phyloP scores from a whole-genome alignment of 2,888 invertebrate species.

The Drosophila borborema region DNA sequence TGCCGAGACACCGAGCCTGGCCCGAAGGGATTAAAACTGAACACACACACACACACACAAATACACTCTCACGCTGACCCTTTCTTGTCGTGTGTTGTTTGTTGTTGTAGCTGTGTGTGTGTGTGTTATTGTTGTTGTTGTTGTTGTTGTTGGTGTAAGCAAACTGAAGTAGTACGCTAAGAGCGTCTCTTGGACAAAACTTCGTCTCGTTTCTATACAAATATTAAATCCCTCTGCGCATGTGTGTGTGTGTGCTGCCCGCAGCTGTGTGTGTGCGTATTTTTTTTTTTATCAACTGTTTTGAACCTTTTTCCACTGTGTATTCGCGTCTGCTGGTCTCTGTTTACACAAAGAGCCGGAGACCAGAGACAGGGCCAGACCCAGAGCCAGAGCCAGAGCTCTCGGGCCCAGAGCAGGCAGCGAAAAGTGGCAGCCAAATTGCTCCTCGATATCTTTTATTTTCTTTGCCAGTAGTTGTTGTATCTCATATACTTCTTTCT shows the following conservation, averaged over 20 bases:
- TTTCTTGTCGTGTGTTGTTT: constrained; percentile 44
- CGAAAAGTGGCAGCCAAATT: constrained; percentile 80
- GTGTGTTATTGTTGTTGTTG: constrained; percentile 31
- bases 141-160: constrained; percentile 69
- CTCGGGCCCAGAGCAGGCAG: constrained; percentile 51
- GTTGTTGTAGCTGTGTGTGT: constrained; percentile 40
- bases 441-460: constrained; percentile 81
- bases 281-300: constrained; percentile 67
- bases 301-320: constrained; percentile 72
- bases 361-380: constrained; percentile 31
- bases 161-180: constrained; percentile 70
- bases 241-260: constrained; percentile 47
- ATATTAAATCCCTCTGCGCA: constrained; percentile 70
- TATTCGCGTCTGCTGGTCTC: constrained; percentile 67
- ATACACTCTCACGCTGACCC: constrained; percentile 36
- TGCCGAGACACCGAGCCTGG: constrained; percentile 29
- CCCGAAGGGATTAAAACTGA: constrained; percentile 72
- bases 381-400: constrained; percentile 17
- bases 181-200: constrained; percentile 54
- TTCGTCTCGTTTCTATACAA: constrained; percentile 71
- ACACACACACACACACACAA: constrained; percentile 15
- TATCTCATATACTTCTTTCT: constrained; percentile 20
- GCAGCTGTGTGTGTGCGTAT: constrained; percentile 35
- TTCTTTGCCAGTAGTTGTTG: constrained; percentile 67
- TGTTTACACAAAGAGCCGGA: constrained; percentile 67